Conservation (phyloP, 1,140 invertebrate genomes). For the Trichonephila clavipes region DNA sequence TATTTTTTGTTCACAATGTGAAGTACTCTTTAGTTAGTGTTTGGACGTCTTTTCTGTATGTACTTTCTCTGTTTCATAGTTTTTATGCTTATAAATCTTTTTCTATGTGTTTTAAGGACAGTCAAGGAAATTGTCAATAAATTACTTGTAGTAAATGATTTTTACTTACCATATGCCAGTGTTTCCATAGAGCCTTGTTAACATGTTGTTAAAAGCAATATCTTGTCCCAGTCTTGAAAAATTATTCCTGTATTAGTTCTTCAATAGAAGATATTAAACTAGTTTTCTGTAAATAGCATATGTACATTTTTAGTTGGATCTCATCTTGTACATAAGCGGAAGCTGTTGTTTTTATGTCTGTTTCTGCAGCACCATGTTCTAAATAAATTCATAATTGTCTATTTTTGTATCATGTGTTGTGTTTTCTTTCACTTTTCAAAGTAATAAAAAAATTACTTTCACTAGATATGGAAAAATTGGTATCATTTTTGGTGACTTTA, state of each 20-base stretch:
- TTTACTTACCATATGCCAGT: background rate
- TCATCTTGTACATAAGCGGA: slow-evolving; percentile 74
- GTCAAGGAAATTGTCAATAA: background rate
- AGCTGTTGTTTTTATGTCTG: slow-evolving; percentile 76
- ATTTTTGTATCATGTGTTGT: slow-evolving; percentile 74
- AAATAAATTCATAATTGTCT: slow-evolving; percentile 76
- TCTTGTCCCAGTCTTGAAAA: slow-evolving; percentile 11
- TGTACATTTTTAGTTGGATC: slow-evolving; percentile 76
- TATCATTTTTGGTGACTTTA: too few relatives aligned
- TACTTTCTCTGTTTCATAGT: background rate
- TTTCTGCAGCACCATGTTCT: slow-evolving; percentile 73
- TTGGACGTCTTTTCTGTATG: background rate
- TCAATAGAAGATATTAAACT: slow-evolving; percentile 58
- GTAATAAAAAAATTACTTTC: too few relatives aligned
- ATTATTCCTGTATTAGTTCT: slow-evolving; percentile 58
- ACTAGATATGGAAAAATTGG: too few relatives aligned
- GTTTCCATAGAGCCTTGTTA: background rate
- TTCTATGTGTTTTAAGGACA: slow-evolving; percentile 3
- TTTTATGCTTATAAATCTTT: background rate
- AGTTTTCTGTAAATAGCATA: slow-evolving; percentile 69
- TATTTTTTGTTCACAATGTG: background rate
- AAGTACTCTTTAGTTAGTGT: background rate
- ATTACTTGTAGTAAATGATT: slow-evolving; percentile 8
- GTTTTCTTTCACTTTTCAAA: slow-evolving; percentile 28
- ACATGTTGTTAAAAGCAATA: slow-evolving; percentile 34